Conservation (phyloP, 23 tunicate genomes). For the Trididemnum miniatum region DNA sequence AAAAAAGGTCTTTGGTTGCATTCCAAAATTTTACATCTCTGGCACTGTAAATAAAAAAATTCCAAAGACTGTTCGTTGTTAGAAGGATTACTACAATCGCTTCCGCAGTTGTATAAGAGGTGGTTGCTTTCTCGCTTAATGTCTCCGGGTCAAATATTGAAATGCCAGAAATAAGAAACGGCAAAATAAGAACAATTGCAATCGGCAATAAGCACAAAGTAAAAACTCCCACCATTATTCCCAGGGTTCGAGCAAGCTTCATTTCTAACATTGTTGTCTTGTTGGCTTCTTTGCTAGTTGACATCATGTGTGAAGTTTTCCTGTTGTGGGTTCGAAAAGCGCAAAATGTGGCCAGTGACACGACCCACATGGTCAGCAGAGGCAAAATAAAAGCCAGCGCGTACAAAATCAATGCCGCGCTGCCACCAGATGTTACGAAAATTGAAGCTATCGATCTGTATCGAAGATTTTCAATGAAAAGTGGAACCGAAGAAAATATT, state of each 20-base stretch:
- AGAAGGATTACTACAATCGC: constrained; percentile 17
- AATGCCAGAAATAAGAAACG: constrained; percentile 1
- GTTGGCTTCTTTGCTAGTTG: not conserved
- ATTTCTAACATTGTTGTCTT: constrained; percentile 15
- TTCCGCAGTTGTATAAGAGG: constrained; percentile 12
- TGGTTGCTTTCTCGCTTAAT: not conserved
- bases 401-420: constrained; percentile 31
- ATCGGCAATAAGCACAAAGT: constrained; percentile 52
- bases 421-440: constrained; percentile 26
- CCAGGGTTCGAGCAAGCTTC: constrained; percentile 46
- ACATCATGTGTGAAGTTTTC: not conserved
- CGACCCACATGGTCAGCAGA: constrained; percentile 47
- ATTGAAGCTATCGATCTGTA: constrained; percentile 38
- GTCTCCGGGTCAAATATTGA: not conserved
- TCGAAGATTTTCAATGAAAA: constrained; percentile 1
- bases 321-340: constrained; percentile 8
- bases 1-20: constrained; percentile 17
- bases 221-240: constrained; percentile 76
- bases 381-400: constrained; percentile 34
- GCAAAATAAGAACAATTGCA: constrained; percentile 4
- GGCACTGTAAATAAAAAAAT: constrained; percentile 48
- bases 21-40: constrained; percentile 31
- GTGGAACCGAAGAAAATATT: constrained; percentile 39
- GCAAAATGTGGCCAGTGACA: constrained; percentile 32
- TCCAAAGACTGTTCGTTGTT: constrained; percentile 48